phyloP scores from a whole-genome alignment of 2,797 vertebrate species.

The Phoxinus dragarum region DNA sequence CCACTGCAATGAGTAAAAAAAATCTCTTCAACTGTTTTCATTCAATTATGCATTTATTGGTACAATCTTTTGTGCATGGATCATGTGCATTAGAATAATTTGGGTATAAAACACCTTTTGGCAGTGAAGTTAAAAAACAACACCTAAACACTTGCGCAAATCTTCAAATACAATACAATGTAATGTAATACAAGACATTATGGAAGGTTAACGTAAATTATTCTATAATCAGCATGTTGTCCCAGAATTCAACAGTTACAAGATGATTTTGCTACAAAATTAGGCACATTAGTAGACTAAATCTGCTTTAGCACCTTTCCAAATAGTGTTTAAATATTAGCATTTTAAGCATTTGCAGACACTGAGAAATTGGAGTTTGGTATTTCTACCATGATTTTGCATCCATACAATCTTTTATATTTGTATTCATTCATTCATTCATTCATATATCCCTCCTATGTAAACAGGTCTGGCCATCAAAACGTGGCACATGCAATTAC shows the following conservation, averaged over 20 bases:
- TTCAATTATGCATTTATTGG: constrained; percentile 4
- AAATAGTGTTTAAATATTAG: background rate
- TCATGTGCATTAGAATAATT: background rate
- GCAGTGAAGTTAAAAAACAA: background rate
- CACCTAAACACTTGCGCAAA: background rate
- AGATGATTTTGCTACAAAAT: background rate
- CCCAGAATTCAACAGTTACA: background rate
- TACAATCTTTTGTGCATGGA: background rate
- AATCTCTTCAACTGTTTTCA: background rate
- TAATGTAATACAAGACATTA: background rate
- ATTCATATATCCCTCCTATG: background rate
- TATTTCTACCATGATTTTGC: background rate
- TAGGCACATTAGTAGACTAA: background rate
- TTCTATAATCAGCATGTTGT: too few relatives aligned
- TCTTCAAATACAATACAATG: background rate
- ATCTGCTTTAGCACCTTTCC: background rate
- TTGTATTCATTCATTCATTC: background rate
- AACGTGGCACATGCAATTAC: background rate
- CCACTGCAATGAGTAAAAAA: background rate
- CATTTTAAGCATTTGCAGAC: background rate
- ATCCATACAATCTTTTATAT: background rate
- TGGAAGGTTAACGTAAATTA: background rate
- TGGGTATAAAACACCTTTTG: background rate
- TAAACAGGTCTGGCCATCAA: background rate
- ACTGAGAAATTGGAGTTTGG: background rate